Conservation (phyloP, 2,797 vertebrate species). For the Peromyscus nudipes region DNA sequence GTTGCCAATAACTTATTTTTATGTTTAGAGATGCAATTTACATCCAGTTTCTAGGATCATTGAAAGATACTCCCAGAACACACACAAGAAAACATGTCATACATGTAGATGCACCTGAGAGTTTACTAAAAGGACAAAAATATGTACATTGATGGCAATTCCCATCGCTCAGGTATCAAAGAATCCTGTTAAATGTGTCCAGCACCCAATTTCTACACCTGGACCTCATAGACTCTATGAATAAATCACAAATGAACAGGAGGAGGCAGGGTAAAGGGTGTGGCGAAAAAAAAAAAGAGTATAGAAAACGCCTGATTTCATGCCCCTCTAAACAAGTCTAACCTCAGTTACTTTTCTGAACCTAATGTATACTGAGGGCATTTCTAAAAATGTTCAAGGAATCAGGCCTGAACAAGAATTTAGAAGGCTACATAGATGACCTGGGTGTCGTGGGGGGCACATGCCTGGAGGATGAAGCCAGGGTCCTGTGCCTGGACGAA, state of each 20-base stretch:
- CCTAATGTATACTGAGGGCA: background rate
- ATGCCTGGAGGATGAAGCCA: conserved; percentile 96
- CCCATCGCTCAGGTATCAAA: background rate
- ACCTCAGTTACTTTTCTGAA: conserved; percentile 57
- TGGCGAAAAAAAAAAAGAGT: background rate
- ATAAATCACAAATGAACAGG: conserved; percentile 52
- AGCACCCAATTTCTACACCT: background rate
- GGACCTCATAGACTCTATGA: background rate
- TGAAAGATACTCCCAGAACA: background rate
- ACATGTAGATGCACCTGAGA: background rate
- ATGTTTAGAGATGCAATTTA: background rate
- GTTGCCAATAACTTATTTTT: background rate
- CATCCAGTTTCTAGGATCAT: background rate
- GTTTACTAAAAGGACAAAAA: background rate
- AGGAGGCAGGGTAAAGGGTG: background rate
- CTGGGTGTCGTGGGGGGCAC: conserved; percentile 95
- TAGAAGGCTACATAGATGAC: conserved; percentile 95
- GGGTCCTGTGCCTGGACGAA: conserved; percentile 94
- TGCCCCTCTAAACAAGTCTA: conserved; percentile 6
- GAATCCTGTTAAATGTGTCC: background rate
- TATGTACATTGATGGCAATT: background rate
- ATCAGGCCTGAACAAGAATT: background rate
- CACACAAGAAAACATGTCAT: background rate
- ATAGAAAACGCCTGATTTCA: conserved; percentile 35
- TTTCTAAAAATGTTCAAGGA: conserved; percentile 49